phyloP scores from a whole-genome alignment of 2,113 vertebrate species.

The Pachyramphus minor region DNA sequence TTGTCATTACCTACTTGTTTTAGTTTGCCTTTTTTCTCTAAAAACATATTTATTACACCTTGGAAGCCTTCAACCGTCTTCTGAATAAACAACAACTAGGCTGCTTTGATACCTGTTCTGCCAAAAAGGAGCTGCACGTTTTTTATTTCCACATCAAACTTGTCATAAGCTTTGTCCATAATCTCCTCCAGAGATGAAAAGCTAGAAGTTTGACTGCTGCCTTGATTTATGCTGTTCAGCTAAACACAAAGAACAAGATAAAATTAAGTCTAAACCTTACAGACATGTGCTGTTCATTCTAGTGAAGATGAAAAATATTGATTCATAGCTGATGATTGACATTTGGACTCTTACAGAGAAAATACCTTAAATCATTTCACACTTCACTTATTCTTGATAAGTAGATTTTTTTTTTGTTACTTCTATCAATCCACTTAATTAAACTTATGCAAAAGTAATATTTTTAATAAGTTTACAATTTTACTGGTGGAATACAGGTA shows the following conservation, averaged over 20 bases:
- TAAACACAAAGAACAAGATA: slow-evolving; percentile 48
- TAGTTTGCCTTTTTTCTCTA: background rate
- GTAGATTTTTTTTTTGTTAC: background rate
- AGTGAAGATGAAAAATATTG: background rate
- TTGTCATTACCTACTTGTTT: background rate
- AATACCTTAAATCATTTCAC: background rate
- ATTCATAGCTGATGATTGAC: background rate
- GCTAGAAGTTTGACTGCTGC: slow-evolving; percentile 56
- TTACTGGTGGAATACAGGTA: background rate
- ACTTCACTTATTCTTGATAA: background rate
- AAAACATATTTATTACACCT: background rate
- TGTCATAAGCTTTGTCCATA: slow-evolving; percentile 96
- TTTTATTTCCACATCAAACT: slow-evolving; percentile 86
- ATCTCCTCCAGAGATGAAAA: slow-evolving; percentile 92
- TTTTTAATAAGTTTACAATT: background rate
- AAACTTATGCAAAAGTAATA: background rate
- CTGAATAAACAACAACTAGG: background rate
- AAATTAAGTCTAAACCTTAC: background rate
- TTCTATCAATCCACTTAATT: background rate
- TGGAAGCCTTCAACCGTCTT: background rate
- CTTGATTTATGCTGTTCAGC: slow-evolving; percentile 86
- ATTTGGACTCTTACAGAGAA: background rate
- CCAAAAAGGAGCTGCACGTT: slow-evolving; percentile 91
- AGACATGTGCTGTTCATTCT: background rate
- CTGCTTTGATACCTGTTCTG: slow-evolving; percentile 81